Evolutionary conservation across 2,113 vertebrate genomes (phyloP), one percentile per base, ranked within the genome.

Genomic region (Lepus americanus): DNA sequence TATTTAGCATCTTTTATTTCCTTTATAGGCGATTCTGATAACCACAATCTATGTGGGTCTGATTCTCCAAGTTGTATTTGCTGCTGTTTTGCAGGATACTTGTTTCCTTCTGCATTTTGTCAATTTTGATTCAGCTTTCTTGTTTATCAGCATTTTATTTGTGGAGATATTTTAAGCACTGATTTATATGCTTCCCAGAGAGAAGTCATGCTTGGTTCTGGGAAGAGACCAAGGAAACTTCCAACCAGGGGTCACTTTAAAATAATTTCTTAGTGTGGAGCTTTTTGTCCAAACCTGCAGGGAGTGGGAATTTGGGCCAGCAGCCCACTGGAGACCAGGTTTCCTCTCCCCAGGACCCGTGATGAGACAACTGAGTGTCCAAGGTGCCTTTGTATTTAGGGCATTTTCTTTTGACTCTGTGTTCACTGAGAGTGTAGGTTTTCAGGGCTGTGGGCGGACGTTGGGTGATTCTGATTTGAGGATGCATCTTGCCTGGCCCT

Each of bases 251-350:
- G 72, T 92, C 70, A 51, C 44, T 87, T 78, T 64, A 76, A 88
- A 96, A 78, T 72, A 59, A 83, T 88, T 91, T 72, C 29, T 78
- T 72, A 83, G 13, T 27, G n/a, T 91, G 29, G 9, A 70, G 12
- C 17, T 64, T 73, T 63, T 36, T 36, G 59, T 59, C 55, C 55
- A 53, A 90, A 76, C 64, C 23, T 83, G 1, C 29, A 33, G 6
- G 25, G 73, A 66, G 44, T 84, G 31, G 79, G 55, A 73, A 59
- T 85, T 67, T 66, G 66, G n/a, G 25, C 20, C 14, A 39, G 73
- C 36, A 31, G 1, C 4, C 14, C 10, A 49, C 13, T 84, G 77
- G 72, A 66, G n/a, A n/a, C 84, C 6, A 94, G 72, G 10, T 76
- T 69, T 66, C 44, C 29, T 72, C 29, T 83, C n/a, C 73, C 59